Evolutionary conservation across 1,140 invertebrate species (phyloP).

Genomic region (Macrobrachium rosenbergii): DNA sequence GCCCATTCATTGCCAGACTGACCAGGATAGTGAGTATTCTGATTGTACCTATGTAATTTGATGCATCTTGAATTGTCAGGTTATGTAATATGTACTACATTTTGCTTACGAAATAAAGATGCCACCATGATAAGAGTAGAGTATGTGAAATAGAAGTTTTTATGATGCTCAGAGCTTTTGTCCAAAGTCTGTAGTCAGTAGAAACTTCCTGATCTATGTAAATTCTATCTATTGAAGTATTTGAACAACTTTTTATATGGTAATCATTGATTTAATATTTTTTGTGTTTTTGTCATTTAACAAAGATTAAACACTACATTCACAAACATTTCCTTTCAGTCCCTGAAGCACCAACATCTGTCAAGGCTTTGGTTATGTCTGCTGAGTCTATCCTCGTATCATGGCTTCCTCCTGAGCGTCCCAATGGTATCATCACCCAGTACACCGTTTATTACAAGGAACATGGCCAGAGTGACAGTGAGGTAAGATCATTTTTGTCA

Average conservation of each 20-base stretch:
- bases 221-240: too few relatives aligned
- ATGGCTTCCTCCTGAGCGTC: constrained; percentile 91
- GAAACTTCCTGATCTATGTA: too few relatives aligned
- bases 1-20: constrained; percentile 93
- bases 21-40: constrained; percentile 86
- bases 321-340: constrained; percentile 74
- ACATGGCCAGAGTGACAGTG: constrained; percentile 68
- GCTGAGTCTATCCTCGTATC: constrained; percentile 91
- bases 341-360: constrained; percentile 90
- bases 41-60: not conserved
- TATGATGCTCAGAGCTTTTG: too few relatives aligned
- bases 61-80: not conserved
- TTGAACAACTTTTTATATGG: too few relatives aligned
- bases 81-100: constrained; percentile 3
- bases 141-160: not conserved
- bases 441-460: constrained; percentile 93
- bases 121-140: not conserved
- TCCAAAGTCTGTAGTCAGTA: too few relatives aligned
- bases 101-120: not conserved
- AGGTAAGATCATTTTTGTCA: constrained; percentile 34
- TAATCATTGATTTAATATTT: not conserved
- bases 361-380: constrained; percentile 94
- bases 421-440: constrained; percentile 92
- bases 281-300: not conserved
- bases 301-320: not conserved